phyloP scores from a whole-genome alignment of 1,140 invertebrate species.

The Planococcus citri region DNA sequence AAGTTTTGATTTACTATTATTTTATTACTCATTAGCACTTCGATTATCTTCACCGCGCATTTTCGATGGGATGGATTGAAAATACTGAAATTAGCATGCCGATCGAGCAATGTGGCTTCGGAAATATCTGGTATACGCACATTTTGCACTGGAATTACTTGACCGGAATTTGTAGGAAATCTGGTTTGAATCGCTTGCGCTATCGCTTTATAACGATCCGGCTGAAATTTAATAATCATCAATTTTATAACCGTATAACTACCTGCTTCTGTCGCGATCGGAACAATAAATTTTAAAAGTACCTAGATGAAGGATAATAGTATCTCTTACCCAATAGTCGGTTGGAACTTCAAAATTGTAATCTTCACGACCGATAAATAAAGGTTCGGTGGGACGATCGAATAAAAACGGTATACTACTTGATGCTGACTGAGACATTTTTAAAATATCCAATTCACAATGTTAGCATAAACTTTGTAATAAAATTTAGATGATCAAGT shows the following conservation, averaged over 20 bases:
- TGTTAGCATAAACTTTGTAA: too few relatives aligned
- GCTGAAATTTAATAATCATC: slow-evolving; percentile 33
- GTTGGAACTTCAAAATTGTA: slow-evolving; percentile 46
- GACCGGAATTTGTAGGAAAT: slow-evolving; percentile 22
- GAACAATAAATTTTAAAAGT: too few relatives aligned
- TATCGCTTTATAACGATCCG: slow-evolving; percentile 37
- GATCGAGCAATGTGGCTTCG: slow-evolving; percentile 47
- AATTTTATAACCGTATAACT: too few relatives aligned
- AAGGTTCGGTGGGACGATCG: slow-evolving; percentile 59
- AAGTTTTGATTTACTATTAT: neutral
- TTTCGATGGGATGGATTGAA: slow-evolving; percentile 57
- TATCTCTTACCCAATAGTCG: slow-evolving; percentile 38
- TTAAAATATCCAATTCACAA: neutral
- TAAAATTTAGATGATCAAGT: too few relatives aligned
- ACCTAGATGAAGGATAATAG: neutral
- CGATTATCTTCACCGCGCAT: slow-evolving; percentile 53
- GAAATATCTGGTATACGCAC: slow-evolving; percentile 49
- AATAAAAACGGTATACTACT: slow-evolving; percentile 39
- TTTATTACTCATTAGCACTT: slow-evolving; percentile 51
- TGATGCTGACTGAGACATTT: neutral
- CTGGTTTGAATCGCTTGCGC: slow-evolving; percentile 24
- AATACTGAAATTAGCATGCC: slow-evolving; percentile 56
- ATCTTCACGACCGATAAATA: slow-evolving; percentile 47
- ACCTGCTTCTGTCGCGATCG: neutral
- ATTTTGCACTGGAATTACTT: slow-evolving; percentile 41